phyloP scores from a whole-genome alignment of 2,888 invertebrate species.

The Cheilosia grossa region DNA sequence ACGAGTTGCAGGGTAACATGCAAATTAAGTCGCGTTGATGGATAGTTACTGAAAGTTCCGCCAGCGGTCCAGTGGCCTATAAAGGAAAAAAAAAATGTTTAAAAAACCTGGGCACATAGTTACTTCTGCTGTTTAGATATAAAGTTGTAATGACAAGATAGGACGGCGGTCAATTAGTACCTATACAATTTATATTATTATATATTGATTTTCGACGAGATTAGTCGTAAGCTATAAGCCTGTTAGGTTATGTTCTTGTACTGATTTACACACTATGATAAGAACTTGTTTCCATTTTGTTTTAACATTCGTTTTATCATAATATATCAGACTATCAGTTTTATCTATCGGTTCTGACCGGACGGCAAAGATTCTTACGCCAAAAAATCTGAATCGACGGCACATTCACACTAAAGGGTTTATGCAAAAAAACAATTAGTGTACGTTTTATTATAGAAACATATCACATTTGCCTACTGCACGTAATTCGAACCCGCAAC shows the following conservation, averaged over 20 bases:
- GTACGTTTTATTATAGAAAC: no score
- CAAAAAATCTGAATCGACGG: no score
- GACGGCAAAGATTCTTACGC: no score
- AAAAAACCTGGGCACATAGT: constrained; percentile 16
- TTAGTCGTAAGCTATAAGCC: not conserved
- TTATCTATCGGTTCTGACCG: no score
- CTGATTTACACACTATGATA: no score
- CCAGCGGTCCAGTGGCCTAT: constrained; percentile 80
- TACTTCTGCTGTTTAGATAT: not conserved
- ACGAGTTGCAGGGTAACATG: constrained; percentile 77
- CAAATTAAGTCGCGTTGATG: constrained; percentile 80
- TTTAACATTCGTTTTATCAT: no score
- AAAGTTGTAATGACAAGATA: constrained; percentile 13
- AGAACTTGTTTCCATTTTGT: no score
- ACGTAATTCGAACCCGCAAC: no score
- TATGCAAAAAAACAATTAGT: no score
- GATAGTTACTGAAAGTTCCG: constrained; percentile 79
- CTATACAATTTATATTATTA: not conserved
- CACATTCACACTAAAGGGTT: no score
- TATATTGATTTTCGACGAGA: not conserved
- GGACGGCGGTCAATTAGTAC: not conserved
- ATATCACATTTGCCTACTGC: no score
- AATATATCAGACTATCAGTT: no score
- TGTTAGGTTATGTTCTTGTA: not conserved
- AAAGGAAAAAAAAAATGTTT: constrained; percentile 53